Conservation (phyloP, 2,797 vertebrate species). For the Xerus rutilus region DNA sequence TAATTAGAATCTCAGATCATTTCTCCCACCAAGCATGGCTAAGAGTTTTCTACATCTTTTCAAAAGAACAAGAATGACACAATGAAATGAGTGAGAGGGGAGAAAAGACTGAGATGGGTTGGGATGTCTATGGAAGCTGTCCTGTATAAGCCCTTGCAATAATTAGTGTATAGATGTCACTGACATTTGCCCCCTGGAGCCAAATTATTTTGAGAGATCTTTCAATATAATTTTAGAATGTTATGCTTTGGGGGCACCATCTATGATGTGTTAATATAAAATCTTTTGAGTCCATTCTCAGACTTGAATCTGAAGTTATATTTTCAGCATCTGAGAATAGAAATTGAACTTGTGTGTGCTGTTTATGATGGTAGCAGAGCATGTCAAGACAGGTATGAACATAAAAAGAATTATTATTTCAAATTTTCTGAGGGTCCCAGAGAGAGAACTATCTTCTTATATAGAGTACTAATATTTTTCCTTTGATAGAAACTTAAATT, state of each 20-base stretch:
- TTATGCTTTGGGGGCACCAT: slow-evolving; percentile 28
- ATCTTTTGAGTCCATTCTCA: slow-evolving; percentile 62
- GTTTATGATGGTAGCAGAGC: slow-evolving; percentile 19
- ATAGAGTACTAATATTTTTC: slow-evolving; percentile 58
- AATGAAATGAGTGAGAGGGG: not conserved
- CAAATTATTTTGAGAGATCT: slow-evolving; percentile 58
- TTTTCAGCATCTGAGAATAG: slow-evolving; percentile 53
- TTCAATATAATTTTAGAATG: slow-evolving; percentile 46
- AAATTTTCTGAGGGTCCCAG: slow-evolving; percentile 39
- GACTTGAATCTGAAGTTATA: slow-evolving; percentile 61
- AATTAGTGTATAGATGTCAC: slow-evolving; percentile 13
- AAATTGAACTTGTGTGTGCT: slow-evolving; percentile 46
- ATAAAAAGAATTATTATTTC: slow-evolving; percentile 61
- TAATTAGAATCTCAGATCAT: slow-evolving; percentile 4
- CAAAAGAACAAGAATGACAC: slow-evolving; percentile 27
- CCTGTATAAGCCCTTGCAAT: not conserved
- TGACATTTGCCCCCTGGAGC: not conserved
- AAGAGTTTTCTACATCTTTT: slow-evolving; percentile 37
- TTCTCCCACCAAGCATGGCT: not conserved
- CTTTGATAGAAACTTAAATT: slow-evolving; percentile 59
- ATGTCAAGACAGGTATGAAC: slow-evolving; percentile 53
- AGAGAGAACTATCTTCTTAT: slow-evolving; percentile 51
- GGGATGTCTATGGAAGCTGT: not conserved
- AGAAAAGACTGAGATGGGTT: not conserved
- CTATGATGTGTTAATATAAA: slow-evolving; percentile 6